Percentiles rank a stretch among this genome's conserved stretches.
Evolutionary conservation across 2,888 invertebrate species (phyloP).

Genomic region (Isotomurus palustris): DNA sequence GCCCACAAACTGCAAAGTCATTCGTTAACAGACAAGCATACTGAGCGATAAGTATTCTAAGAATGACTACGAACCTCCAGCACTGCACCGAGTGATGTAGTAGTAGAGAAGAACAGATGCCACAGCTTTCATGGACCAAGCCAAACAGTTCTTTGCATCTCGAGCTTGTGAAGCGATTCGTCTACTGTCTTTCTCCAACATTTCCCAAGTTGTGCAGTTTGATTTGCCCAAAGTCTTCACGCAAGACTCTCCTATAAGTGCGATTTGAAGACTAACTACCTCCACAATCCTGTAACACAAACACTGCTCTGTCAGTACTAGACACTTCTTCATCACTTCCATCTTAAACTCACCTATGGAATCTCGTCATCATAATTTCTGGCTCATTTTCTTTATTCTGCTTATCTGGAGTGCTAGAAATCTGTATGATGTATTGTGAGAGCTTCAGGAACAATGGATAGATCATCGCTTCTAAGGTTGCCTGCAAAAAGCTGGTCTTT

Average conservation of each 20-base stretch:
- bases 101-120: slow-evolving; percentile 13
- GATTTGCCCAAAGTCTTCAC: background rate
- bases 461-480: slow-evolving; percentile 7
- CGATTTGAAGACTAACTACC: slow-evolving; percentile 22
- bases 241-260: slow-evolving; percentile 27
- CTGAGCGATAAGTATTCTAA: too few species aligned
- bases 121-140: slow-evolving; percentile 16
- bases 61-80: too few species aligned
- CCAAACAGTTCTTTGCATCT: slow-evolving; percentile 18
- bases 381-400: background rate
- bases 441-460: slow-evolving; percentile 5
- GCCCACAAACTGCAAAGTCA: background rate
- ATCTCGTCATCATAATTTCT: background rate
- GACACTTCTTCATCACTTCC: too few species aligned
- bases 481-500: background rate
- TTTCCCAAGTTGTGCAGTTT: background rate
- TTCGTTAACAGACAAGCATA: too few species aligned
- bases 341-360: background rate
- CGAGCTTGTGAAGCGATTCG: background rate
- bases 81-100: too few species aligned
- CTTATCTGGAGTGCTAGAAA: background rate
- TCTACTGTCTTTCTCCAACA: background rate
- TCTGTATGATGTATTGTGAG: background rate
- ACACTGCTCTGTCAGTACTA: background rate
- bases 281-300: slow-evolving; percentile 23